A percentile compares a stretch with the other conserved stretches of the same genome.
Evolutionary conservation across 2,113 vertebrate species (phyloP).

Genomic region (Orthonyx spaldingii): DNA sequence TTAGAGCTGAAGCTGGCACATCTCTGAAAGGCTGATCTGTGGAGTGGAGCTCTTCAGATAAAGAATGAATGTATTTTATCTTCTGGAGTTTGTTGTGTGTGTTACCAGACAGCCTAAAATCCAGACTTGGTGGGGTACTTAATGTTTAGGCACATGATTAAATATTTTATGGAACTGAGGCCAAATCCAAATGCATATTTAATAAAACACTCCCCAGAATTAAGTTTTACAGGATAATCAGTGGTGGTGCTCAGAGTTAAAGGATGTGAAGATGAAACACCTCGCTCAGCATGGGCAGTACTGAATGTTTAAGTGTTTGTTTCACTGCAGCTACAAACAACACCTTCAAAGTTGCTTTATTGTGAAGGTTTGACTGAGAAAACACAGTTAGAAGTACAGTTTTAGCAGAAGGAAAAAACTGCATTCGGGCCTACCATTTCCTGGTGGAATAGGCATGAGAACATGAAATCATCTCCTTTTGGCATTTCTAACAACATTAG

Average conservation of each 20-base stretch:
- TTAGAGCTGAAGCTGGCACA: conserved; percentile 16
- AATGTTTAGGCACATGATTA: neutral
- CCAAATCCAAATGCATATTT: neutral
- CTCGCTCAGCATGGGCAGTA: neutral
- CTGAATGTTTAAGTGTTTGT: neutral
- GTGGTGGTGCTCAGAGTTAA: neutral
- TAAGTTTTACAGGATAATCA: neutral
- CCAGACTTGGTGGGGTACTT: neutral
- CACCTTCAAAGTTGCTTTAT: neutral
- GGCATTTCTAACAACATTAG: neutral
- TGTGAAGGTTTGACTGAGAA: neutral
- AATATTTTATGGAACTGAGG: neutral
- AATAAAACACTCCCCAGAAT: neutral
- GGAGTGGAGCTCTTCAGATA: conserved; percentile 1
- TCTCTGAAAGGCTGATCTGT: conserved; percentile 9
- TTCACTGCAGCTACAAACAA: neutral
- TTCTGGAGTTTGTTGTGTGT: neutral
- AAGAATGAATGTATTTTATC: neutral
- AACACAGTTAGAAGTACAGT: neutral
- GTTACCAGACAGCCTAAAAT: neutral
- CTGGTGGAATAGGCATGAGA: neutral
- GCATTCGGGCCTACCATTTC: neutral
- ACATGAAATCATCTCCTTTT: neutral
- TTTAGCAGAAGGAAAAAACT: neutral
- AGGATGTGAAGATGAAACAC: neutral